Evolutionary conservation across 2,113 vertebrate genomes (phyloP).

Genomic region (Cryptomyrus ogoouensis): DNA sequence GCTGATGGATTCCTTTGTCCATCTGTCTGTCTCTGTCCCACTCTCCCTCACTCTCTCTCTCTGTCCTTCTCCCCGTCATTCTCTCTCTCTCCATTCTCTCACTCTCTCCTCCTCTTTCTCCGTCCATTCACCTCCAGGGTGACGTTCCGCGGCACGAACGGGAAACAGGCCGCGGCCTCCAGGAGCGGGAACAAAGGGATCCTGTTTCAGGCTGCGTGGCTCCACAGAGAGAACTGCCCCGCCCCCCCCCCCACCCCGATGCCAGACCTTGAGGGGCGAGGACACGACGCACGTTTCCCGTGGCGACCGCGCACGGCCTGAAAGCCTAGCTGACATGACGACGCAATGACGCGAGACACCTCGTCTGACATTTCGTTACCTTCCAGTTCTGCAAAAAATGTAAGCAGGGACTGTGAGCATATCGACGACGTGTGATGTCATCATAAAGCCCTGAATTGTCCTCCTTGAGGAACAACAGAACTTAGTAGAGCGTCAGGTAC

Average conservation of each 20-base stretch:
- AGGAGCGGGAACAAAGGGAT: neutral
- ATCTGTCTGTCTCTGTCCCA: neutral
- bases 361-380: neutral
- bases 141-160: neutral
- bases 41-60: neutral
- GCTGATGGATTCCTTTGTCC: neutral
- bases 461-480: neutral
- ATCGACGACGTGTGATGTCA: neutral
- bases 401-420: neutral
- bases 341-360: neutral
- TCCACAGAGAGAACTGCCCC: neutral
- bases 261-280: neutral
- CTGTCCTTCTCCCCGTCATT: neutral
- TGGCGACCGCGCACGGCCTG: neutral
- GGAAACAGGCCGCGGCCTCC: neutral
- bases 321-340: neutral
- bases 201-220: neutral
- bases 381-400: constrained; percentile 11
- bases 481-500: neutral
- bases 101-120: neutral
- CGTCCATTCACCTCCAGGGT: neutral
- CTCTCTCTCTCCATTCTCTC: neutral
- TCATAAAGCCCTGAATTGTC: neutral
- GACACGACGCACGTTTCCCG: neutral
- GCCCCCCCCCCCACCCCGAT: neutral